A percentile compares a stretch with the other conserved stretches of the same genome.
phyloP scores from a whole-genome alignment of 2,797 vertebrate genomes.

The Channa striata region DNA sequence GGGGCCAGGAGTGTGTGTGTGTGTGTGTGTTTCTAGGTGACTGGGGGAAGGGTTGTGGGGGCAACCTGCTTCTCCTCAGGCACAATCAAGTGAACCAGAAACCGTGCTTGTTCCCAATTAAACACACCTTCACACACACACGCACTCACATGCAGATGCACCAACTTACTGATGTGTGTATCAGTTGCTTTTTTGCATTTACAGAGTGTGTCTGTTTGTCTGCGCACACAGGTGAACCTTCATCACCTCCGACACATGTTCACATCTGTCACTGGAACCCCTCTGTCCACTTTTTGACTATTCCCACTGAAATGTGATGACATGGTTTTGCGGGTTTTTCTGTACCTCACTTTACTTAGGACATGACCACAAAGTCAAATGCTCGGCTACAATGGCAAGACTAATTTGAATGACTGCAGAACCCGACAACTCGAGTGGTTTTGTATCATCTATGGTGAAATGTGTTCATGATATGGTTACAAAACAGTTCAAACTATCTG shows the following conservation, averaged over 20 bases:
- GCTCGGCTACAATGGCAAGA: background rate
- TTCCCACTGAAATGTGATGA: background rate
- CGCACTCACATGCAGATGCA: slow-evolving; percentile 12
- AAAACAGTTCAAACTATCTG: no score
- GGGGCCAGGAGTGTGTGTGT: slow-evolving; percentile 39
- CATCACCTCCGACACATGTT: background rate
- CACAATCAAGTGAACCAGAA: slow-evolving; percentile 65
- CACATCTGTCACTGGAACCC: background rate
- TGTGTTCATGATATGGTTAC: slow-evolving; percentile 11
- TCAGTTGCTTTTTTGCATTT: background rate
- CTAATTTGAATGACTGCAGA: background rate
- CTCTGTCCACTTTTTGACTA: background rate
- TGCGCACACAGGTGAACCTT: background rate
- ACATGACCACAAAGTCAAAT: background rate
- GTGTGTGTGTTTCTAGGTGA: slow-evolving; percentile 57
- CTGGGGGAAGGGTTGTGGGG: slow-evolving; percentile 70
- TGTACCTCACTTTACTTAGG: background rate
- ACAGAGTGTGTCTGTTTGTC: background rate
- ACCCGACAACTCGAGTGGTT: background rate
- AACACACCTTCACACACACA: no score
- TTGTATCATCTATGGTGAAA: background rate
- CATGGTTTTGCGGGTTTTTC: background rate
- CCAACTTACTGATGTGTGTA: background rate
- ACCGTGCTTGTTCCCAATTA: slow-evolving; percentile 36
- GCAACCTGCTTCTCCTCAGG: slow-evolving; percentile 83